phyloP scores from a whole-genome alignment of 2,888 invertebrate genomes.

The Euplagia quadripunctaria region DNA sequence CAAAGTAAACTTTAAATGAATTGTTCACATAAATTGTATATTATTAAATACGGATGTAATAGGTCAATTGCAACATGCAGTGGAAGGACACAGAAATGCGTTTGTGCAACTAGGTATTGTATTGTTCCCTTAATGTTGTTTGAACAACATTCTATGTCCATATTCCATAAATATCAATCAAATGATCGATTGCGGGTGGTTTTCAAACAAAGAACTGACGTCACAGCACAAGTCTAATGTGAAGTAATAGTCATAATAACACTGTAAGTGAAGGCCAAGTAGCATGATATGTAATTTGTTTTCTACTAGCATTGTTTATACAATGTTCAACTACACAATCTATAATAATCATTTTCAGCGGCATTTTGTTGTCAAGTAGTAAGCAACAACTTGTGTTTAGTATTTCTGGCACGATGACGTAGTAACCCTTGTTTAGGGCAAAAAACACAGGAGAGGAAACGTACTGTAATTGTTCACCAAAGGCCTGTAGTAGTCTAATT shows the following conservation, averaged over 20 bases:
- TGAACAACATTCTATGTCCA: constrained; percentile 59
- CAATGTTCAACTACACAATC: not conserved
- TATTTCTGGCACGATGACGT: not conserved
- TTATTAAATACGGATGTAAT: constrained; percentile 47
- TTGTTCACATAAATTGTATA: constrained; percentile 33
- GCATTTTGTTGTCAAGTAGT: not conserved
- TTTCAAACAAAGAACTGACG: constrained; percentile 59
- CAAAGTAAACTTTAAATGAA: constrained; percentile 7
- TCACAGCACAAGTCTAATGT: constrained; percentile 17
- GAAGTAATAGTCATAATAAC: constrained; percentile 1
- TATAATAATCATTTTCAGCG: not conserved
- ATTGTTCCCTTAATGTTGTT: constrained; percentile 48
- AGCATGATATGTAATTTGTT: not conserved
- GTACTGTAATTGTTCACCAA: not conserved
- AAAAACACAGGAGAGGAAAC: not conserved
- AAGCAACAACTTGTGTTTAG: not conserved
- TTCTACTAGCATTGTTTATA: not conserved
- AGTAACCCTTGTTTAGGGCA: not conserved
- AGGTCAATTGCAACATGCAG: constrained; percentile 44
- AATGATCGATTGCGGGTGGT: constrained; percentile 54
- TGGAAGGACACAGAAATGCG: constrained; percentile 62
- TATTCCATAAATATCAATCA: constrained; percentile 53
- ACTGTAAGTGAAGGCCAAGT: not conserved
- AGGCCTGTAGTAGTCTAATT: too few species aligned
- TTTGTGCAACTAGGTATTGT: constrained; percentile 57